Conservation (phyloP, 2,113 vertebrate genomes). For the Podiceps cristatus region DNA sequence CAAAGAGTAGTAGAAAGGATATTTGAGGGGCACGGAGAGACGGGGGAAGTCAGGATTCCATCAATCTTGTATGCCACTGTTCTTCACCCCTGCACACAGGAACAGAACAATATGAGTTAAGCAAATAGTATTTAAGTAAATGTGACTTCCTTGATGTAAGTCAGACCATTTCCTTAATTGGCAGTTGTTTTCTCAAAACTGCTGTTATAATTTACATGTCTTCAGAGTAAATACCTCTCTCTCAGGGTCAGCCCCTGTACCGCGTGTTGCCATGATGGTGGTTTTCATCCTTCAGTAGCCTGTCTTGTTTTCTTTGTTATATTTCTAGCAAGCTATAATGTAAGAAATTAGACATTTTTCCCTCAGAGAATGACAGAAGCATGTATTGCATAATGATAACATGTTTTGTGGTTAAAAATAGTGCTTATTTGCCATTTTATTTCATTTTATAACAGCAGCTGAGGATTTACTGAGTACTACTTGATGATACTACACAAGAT, state of each 20-base stretch:
- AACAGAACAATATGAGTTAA: not conserved
- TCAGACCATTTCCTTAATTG: not conserved
- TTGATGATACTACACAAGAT: not conserved
- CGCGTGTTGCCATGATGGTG: not conserved
- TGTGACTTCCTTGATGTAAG: not conserved
- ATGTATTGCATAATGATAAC: not conserved
- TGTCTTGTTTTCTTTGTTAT: not conserved
- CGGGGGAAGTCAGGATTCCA: not conserved
- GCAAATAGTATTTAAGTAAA: not conserved
- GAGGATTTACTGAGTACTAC: not conserved
- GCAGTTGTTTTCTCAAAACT: not conserved
- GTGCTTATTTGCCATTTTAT: not conserved
- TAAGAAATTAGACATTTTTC: not conserved
- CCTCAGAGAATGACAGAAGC: not conserved
- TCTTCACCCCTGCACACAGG: not conserved
- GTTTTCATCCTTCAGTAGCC: not conserved
- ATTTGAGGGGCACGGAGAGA: accelerated
- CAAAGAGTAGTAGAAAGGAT: not conserved
- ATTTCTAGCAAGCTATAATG: not conserved
- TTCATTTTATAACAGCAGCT: not conserved
- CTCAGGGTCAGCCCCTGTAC: not conserved
- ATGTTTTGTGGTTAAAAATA: not conserved
- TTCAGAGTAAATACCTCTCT: not conserved
- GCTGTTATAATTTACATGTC: not conserved
- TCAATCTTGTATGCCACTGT: not conserved